Base-by-base conservation (phyloP, 2,797 vertebrate species). In the Hydrocynus forskahlii region DNA sequence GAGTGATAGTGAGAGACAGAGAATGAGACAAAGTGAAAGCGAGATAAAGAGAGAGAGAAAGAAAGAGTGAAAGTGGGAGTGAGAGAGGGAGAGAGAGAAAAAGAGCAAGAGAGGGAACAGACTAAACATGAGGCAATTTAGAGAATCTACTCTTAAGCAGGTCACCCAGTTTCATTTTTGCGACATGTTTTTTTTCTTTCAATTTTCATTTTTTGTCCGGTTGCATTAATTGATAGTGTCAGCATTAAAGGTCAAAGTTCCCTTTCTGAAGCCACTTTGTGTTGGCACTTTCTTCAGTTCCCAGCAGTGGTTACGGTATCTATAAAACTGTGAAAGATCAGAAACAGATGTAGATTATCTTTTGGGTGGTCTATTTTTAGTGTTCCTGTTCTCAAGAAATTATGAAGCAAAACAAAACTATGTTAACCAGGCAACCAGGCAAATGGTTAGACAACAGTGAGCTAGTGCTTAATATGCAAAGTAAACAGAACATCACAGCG, bases 331-430 rank as follows among this genome's bases (percentile, higher is more conserved):
- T 67, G 38, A 43, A 43, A n/a, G 40, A 70, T 52, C 8, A 70
- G 21, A 70, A 70, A 70, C 19, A 70, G 45, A 48, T 29, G 43
- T 13, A 23, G 43, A 14, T 52, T 14, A 70, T 50, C 68, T 50
- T 50, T 23, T 21, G n/a, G 2, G 10, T 29, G 13, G 43, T 0
- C 68, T 74, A 74, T 74, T 23, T 60, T 74, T 74, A 45, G 54
- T 23, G 54, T 60, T 74, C 54, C 43, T 23, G 54, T 59, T 38
- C 43, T 35, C 25, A 74, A 59, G 71, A 74, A 59, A 21, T 16
- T 16, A 17, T 25, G 21, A 52, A 54, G 25, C 67, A 70, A 70
- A 70, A 70, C 67, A 71, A 71, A 45, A 21, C 5, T 29, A 25
- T 7, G 45, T n/a, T 69, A 50, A 50, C 23, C 23, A 70, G 29